Base-by-base conservation (phyloP, 2,113 vertebrate genomes). In the Pandion haliaetus region DNA sequence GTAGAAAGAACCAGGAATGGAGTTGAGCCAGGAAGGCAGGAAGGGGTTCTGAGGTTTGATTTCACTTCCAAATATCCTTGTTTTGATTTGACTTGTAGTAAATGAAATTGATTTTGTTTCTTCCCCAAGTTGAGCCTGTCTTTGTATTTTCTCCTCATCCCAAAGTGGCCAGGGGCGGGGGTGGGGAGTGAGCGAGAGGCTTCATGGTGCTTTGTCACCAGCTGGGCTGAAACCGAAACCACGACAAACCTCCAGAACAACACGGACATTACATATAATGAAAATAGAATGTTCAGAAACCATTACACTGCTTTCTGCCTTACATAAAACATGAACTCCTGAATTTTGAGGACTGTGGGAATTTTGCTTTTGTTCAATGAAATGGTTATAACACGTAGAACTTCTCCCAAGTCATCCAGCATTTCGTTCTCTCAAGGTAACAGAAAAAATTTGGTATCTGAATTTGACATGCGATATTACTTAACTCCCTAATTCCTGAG, bases 181-280 rank as follows among this genome's bases (percentile, higher is more conserved):
- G n/a, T n/a, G n/a, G n/a, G n/a, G n/a, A n/a, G n/a, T n/a, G n/a
- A n/a, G n/a, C n/a, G n/a, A n/a, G n/a, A n/a, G n/a, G n/a, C n/a
- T n/a, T n/a, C n/a, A n/a, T n/a, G n/a, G n/a, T n/a, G n/a, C n/a
- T n/a, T n/a, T n/a, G n/a, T n/a, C n/a, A n/a, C n/a, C n/a, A n/a
- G n/a, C n/a, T n/a, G n/a, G n/a, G n/a, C n/a, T n/a, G n/a, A n/a
- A n/a, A n/a, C n/a, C n/a, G n/a, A n/a, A n/a, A n/a, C n/a, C n/a
- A n/a, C n/a, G n/a, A n/a, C n/a, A n/a, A n/a, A n/a, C 7, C 8
- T 61, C 19, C 36, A 69, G 69, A 74, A 34, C 18, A 80, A 44
- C 4, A 86, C 1, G 7, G 14, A 26, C 28, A 44, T 50, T 67
- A 67, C 24, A 54, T 4, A 0, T 14, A 50, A 65, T 0, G 6